Evolutionary conservation across 2,113 vertebrate species (phyloP), one percentile per base, ranked within the genome.

Genomic region (Danionella cerebrum): DNA sequence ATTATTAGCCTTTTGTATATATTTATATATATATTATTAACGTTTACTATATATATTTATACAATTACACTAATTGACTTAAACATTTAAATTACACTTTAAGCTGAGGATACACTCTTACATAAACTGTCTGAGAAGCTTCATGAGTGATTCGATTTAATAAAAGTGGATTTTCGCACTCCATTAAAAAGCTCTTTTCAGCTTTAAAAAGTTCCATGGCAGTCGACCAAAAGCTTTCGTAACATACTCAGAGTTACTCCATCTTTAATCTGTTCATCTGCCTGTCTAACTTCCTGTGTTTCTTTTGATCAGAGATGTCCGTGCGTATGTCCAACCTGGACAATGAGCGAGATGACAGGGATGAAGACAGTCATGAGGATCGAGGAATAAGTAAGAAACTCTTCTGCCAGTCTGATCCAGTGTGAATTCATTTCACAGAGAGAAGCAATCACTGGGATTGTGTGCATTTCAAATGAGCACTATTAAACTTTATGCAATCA

Each of bases 281-380:
- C 44, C n/a, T 6, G 38, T 19, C 13, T 64, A 8, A 10, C 21
- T 6, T 2, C 1, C 18, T 47, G 18, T 51, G 16, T 53, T 27
- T 65, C 19, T 21, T 2, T 31, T 70, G n/a, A 76, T 62, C 72
- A 98, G 96, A 99, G 82, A 98, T 98, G 94, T 99, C 96, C 1
- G 96, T 99, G 81, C 90, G 96, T 2, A 98, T 99, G 96, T 99
- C 96, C 67, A 98, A 97, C 87, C 87, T 99, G 80, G 96, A 99
- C 38, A 98, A 97, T 0, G 96, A 99, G 41, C 79, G 96, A 70
- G 96, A 98, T 0, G 96, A 99, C 80, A 79, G 96, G 27, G 96
- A 99, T 0, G 96, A 99, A 0, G 96, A 98, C 86, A 95, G 93
- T 80, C 95, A 94, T 0, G 96, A 99, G 51, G 96, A 97, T 86